These are phyloP conservation scores for Megalurothrips usitatus DNA, from an alignment of 2,888 invertebrate species.

Conservation along the genomic window DNA sequence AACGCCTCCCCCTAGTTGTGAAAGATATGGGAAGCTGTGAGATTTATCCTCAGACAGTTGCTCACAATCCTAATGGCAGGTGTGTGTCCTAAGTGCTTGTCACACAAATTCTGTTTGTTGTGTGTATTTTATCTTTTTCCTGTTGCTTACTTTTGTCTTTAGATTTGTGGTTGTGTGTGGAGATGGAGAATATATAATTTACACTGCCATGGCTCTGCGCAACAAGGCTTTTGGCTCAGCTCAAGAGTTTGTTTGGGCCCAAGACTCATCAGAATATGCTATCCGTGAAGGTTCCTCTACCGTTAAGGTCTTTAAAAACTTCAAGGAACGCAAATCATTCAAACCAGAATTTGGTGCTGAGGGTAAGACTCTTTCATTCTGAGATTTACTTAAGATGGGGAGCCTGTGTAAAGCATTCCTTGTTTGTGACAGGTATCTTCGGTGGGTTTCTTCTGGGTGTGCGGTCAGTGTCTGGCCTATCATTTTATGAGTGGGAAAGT, in stretches of 20 bases:
- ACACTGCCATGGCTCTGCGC: constrained; percentile 97
- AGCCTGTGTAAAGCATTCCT: constrained; percentile 27
- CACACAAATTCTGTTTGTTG: constrained; percentile 13
- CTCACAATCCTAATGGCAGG: constrained; percentile 97
- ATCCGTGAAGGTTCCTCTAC: constrained; percentile 84
- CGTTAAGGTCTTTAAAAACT: constrained; percentile 94
- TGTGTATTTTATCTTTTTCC: background rate
- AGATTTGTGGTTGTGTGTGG: constrained; percentile 93
- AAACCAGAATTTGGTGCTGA: constrained; percentile 97
- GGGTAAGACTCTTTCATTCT: constrained; percentile 51
- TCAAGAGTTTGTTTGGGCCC: constrained; percentile 98
- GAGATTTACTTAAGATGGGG: constrained; percentile 30
- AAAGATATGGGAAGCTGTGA: constrained; percentile 99
- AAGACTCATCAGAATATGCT: constrained; percentile 90
- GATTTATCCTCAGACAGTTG: constrained; percentile 97
- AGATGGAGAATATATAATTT: constrained; percentile 99
- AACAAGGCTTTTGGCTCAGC: constrained; percentile 99
- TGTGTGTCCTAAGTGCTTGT: constrained; percentile 38
- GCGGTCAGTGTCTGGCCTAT: constrained; percentile 83
- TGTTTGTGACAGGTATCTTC: constrained; percentile 64
- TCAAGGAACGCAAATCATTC: constrained; percentile 93
- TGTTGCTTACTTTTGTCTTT: constrained; percentile 28
- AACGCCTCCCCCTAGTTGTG: constrained; percentile 85
- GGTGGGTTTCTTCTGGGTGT: constrained; percentile 89
- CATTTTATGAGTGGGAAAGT: constrained; percentile 97